These are phyloP conservation scores for Limenitis camilla DNA, from an alignment of 2,888 invertebrate genomes.

Conservation along the genomic window DNA sequence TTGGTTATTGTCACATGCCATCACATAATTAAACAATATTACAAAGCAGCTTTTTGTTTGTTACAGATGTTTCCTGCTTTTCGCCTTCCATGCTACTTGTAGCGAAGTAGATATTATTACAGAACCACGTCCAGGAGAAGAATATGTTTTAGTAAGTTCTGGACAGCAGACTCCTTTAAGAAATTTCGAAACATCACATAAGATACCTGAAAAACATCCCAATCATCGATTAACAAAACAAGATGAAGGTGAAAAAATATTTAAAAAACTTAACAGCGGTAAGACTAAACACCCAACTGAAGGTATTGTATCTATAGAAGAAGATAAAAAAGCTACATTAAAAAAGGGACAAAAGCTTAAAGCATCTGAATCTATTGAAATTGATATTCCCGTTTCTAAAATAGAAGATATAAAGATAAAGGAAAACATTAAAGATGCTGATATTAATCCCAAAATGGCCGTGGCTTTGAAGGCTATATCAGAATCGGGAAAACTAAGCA, in stretches of 20 bases:
- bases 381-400: slow-evolving; percentile 66
- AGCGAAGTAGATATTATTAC: slow-evolving; percentile 77
- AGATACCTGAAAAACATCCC: slow-evolving; percentile 75
- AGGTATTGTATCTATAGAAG: slow-evolving; percentile 66
- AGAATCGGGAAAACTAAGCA: slow-evolving; percentile 62
- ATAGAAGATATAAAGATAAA: slow-evolving; percentile 64
- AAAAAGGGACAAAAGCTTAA: slow-evolving; percentile 59
- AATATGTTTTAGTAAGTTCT: slow-evolving; percentile 78
- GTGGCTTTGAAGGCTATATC: slow-evolving; percentile 66
- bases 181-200: slow-evolving; percentile 82
- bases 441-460: slow-evolving; percentile 60
- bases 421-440: slow-evolving; percentile 67
- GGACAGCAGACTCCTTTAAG: slow-evolving; percentile 64
- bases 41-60: slow-evolving; percentile 37
- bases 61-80: slow-evolving; percentile 71
- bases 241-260: slow-evolving; percentile 61
- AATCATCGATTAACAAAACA: slow-evolving; percentile 51
- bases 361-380: slow-evolving; percentile 57
- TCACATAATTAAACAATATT: no score
- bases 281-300: slow-evolving; percentile 57
- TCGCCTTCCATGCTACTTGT: slow-evolving; percentile 54
- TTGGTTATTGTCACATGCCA: no score
- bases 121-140: slow-evolving; percentile 78
- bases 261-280: slow-evolving; percentile 51
- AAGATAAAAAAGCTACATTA: slow-evolving; percentile 54